Evolutionary conservation across 92 coral and sea anemone genomes (phyloP).

Genomic region (Epizoanthus stellaris): DNA sequence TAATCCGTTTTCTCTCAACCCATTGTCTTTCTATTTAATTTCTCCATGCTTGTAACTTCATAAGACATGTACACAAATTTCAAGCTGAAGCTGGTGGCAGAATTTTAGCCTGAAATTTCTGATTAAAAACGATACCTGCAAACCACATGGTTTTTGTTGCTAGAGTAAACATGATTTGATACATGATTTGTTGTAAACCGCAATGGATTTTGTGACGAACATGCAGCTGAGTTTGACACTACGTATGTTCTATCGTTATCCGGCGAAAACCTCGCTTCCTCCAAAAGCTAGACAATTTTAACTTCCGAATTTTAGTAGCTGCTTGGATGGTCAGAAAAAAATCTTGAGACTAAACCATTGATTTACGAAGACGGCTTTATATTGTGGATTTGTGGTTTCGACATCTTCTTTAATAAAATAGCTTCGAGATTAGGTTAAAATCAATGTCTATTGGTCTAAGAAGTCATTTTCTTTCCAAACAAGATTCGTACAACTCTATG

Average conservation of each 20-base stretch:
- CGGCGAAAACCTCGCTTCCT: neutral
- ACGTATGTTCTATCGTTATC: neutral
- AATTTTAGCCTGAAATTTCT: neutral
- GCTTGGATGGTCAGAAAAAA: neutral
- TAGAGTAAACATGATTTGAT: neutral
- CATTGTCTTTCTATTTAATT: neutral
- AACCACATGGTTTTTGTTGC: conserved; percentile 1
- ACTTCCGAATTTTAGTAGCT: neutral
- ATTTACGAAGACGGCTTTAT: too few species aligned
- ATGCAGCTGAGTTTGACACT: neutral
- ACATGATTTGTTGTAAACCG: neutral
- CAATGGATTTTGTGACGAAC: neutral
- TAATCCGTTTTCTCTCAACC: neutral
- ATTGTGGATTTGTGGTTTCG: too few species aligned
- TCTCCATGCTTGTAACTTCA: neutral
- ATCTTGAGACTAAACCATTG: neutral
- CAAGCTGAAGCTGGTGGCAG: neutral
- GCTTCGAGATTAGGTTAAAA: neutral
- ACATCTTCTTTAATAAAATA: neutral
- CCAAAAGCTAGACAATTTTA: neutral
- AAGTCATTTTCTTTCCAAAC: neutral
- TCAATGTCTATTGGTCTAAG: neutral
- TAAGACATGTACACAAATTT: neutral
- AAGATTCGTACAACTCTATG: neutral
- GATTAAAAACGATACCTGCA: neutral